Evolutionary conservation across 2,113 vertebrate species (phyloP), one percentile per base, ranked within the genome.

Genomic region (Elanus axillaris): DNA sequence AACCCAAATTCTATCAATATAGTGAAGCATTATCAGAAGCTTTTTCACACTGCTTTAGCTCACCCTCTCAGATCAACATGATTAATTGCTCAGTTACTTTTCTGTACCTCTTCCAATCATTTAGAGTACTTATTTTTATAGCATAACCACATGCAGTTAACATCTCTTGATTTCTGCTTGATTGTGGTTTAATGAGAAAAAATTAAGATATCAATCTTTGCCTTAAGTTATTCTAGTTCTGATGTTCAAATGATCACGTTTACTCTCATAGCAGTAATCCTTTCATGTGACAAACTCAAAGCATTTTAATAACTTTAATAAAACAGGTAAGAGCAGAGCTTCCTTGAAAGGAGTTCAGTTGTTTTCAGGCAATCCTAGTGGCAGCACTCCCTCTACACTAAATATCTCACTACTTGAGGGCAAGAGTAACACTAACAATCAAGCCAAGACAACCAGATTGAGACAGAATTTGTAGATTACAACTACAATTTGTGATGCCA

Each of bases 181-280:
- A 97, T 92, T 86, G 40, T 85, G 71, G 42, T 67, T 95, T 93
- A 92, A 79, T 93, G 45, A 90, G 82, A 81, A 93, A 97, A 96
- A 96, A 69, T 71, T 50, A 79, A 82, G 62, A 82, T 50, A 77
- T 96, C 84, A 88, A 86, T 97, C 91, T 93, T 95, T 89, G 77
- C 53, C 68, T 77, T 34, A 90, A 90, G 72, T 80, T 88, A 76
- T 79, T 77, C 84, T 38, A 58, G 42, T 89, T 94, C 38, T 25
- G 18, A 78, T 52, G 45, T 68, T 83, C 79, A 67, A 40, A 34
- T 19, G 73, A 90, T 82, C 69, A 71, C 3, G 0, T 59, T 76
- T 83, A 38, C 42, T 83, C 27, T 80, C 40, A 32, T 50, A 94
- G 73, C 27, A 86, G 53, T 66, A 90, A 79, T 77, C 18, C 63